These are phyloP conservation scores for Pachyseris speciosa DNA, from an alignment of 64 coral and sea anemone species.

Conservation along the genomic window DNA sequence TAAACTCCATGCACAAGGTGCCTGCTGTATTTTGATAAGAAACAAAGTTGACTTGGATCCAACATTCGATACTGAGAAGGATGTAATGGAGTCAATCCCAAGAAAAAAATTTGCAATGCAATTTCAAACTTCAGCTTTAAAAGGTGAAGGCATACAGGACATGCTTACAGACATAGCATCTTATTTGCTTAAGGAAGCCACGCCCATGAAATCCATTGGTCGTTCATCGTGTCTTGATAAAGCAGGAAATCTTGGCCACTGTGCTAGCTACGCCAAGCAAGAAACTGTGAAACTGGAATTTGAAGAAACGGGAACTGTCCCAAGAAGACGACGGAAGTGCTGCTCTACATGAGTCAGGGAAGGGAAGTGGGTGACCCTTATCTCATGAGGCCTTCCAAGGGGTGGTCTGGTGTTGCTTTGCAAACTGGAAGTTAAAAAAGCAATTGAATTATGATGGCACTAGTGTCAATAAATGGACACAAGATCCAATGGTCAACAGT, in stretches of 20 bases:
- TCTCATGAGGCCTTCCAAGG: too few relatives aligned
- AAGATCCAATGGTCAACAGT: too few relatives aligned
- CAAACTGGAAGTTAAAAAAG: too few relatives aligned
- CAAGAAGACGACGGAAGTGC: not conserved
- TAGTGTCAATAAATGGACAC: too few relatives aligned
- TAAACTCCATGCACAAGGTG: conserved; percentile 14
- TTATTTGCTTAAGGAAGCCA: not conserved
- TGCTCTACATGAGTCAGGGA: not conserved
- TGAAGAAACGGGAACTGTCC: not conserved
- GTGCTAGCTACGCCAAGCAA: not conserved
- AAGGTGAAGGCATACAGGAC: not conserved
- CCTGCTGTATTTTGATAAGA: not conserved
- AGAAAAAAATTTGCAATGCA: not conserved
- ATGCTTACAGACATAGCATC: not conserved
- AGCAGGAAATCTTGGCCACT: too few relatives aligned
- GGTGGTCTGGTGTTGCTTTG: too few relatives aligned
- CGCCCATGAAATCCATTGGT: conserved; percentile 20
- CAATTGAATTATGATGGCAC: too few relatives aligned
- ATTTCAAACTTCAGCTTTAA: conserved; percentile 31
- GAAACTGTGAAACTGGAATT: not conserved
- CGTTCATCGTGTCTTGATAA: not conserved
- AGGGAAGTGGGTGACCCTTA: not conserved
- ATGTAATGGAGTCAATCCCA: not conserved
- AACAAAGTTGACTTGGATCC: conserved; percentile 24
- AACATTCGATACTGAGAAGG: conserved; percentile 11